A percentile compares a stretch with the other conserved stretches of the same genome.
These are phyloP conservation scores for Thymelicus sylvestris DNA, from an alignment of 2,888 invertebrate genomes.

Conservation along the genomic window DNA sequence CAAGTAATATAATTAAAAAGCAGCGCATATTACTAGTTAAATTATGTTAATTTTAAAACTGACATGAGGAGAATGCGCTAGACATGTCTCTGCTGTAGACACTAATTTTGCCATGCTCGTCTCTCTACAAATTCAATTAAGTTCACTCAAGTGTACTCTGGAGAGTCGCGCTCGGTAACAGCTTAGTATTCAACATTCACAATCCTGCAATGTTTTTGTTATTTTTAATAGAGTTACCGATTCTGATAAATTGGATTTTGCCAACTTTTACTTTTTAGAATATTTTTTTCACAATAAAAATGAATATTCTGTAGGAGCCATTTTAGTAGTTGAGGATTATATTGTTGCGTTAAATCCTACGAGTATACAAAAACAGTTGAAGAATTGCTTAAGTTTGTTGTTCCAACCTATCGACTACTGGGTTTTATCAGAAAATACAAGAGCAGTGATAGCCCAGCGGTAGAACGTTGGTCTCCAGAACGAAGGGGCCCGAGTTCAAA, in stretches of 20 bases:
- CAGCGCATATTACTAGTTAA: not conserved
- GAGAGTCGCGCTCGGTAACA: conserved; percentile 14
- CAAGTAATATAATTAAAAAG: not conserved
- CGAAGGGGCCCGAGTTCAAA: too few species aligned
- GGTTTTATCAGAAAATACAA: too few species aligned
- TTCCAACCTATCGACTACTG: too few species aligned
- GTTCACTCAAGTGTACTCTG: conserved; percentile 15
- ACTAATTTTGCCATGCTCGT: conserved; percentile 27
- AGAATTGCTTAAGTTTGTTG: too few species aligned
- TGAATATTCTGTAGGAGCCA: too few species aligned
- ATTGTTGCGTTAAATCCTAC: too few species aligned
- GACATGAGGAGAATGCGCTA: conserved; percentile 17
- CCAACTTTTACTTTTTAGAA: not conserved
- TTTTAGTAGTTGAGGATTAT: too few species aligned
- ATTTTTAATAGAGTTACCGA: too few species aligned
- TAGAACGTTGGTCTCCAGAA: too few species aligned
- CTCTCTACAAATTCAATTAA: conserved; percentile 29
- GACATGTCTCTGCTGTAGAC: conserved; percentile 11
- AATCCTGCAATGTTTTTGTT: not conserved
- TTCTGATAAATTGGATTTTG: not conserved
- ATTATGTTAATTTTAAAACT: conserved; percentile 26
- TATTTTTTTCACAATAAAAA: too few species aligned
- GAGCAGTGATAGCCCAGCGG: too few species aligned
- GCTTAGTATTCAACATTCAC: conserved; percentile 18
- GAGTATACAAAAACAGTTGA: too few species aligned